These are phyloP conservation scores for Cryptocheilus praepositus DNA, from an alignment of 2,888 invertebrate species.

Conservation along the genomic window DNA sequence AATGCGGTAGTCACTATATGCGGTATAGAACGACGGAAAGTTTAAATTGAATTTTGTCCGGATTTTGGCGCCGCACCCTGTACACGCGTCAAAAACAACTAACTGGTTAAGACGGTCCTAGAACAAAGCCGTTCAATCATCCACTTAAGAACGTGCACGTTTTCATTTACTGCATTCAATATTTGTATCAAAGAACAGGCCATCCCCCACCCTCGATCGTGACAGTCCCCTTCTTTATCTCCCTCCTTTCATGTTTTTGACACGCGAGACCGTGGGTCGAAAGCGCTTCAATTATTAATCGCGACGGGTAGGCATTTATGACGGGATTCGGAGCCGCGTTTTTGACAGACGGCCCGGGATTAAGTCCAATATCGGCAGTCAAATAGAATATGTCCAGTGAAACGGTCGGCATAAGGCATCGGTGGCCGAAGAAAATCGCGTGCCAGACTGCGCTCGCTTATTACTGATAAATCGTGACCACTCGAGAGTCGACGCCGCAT, in stretches of 20 bases:
- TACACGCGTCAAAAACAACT: too few species aligned
- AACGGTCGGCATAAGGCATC: too few species aligned
- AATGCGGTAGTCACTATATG: too few species aligned
- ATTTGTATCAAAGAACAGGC: background rate
- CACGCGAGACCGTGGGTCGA: constrained; percentile 33
- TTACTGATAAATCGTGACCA: constrained; percentile 37
- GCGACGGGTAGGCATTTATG: constrained; percentile 28
- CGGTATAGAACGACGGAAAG: too few species aligned
- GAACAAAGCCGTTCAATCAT: too few species aligned
- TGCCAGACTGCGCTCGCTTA: constrained; percentile 38
- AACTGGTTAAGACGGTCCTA: too few species aligned
- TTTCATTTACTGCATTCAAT: too few species aligned
- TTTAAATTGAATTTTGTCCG: too few species aligned
- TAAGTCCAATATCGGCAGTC: constrained; percentile 43
- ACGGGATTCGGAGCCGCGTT: constrained; percentile 35
- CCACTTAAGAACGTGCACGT: too few species aligned
- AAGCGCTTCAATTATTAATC: constrained; percentile 52
- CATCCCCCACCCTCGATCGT: background rate
- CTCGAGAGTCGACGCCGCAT: too few species aligned
- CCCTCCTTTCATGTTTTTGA: constrained; percentile 46
- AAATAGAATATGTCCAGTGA: constrained; percentile 6
- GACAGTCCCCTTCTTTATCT: background rate
- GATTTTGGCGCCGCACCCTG: too few species aligned
- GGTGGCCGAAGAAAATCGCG: constrained; percentile 29
- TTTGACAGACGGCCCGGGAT: constrained; percentile 45